Evolutionary conservation across 1,140 invertebrate species (phyloP), one percentile per base, ranked within the genome.

Genomic region (Charaxes varanes): DNA sequence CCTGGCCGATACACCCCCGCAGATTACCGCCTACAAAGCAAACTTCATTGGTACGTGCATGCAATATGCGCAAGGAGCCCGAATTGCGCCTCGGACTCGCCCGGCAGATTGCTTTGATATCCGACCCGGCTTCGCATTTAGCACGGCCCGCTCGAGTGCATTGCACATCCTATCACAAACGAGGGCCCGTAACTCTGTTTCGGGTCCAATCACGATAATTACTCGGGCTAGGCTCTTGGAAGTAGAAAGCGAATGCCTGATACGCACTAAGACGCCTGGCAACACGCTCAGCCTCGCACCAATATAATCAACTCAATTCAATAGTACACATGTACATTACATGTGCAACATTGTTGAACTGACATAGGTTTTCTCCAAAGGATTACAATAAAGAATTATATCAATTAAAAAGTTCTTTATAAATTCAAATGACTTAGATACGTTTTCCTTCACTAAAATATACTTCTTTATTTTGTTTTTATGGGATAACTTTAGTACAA

Each of bases 21-120:
- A 81, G 78, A 82, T 82, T 82, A 82, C 78, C 71, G 74, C 72
- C 78, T 82, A 79, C 74, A 78, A 79, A 79, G 78, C 78, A 79
- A 82, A 79, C 78, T 82, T 82, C 74, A 76, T 82, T 71, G 78
- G 74, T 67, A 82, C 74, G 74, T 82, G 78, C 73, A 82, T 82
- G 72, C 78, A 78, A 79, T 82, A 78, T 82, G 78, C 74, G 74
- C 72, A 79, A 82, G 74, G 78, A 79, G 55, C 48, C 67, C 65
- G 70, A 72, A 73, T 70, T 72, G 67, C 69, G 61, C 63, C 64
- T 71, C 60, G 53, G 56, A 56, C 60, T 53, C 57, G 47, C 45
- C 59, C 55, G 50, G 47, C 61, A 65, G 64, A 72, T 76, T 64
- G 72, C 76, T 78, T 81, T 78, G 73, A 81, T 76, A 78, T 50